Evolutionary conservation across 2,113 vertebrate species (phyloP).

Genomic region (Hemicordylus capensis): DNA sequence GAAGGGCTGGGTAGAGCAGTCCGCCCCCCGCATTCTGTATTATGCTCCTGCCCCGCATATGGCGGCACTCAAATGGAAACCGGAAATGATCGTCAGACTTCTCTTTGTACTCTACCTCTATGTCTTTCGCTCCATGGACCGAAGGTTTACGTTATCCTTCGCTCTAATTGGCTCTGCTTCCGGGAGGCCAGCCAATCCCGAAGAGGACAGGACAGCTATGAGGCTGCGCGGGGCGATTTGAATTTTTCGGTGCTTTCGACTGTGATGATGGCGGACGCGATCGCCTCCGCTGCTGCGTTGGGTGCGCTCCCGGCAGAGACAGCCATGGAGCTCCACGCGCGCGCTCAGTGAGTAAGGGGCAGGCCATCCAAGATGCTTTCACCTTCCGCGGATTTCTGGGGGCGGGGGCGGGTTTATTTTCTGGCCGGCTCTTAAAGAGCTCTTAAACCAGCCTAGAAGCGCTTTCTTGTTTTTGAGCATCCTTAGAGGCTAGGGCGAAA

Average conservation of each 20-base stretch:
- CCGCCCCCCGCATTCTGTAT: not conserved
- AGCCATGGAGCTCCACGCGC: not conserved
- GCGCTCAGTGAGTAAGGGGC: not conserved
- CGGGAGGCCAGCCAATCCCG: not conserved
- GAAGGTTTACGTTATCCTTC: too few species aligned
- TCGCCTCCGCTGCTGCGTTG: not conserved
- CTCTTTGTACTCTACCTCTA: too few species aligned
- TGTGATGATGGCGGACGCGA: not conserved
- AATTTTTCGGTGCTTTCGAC: not conserved
- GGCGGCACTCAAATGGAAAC: not conserved
- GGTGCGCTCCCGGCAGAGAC: not conserved
- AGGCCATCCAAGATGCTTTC: not conserved
- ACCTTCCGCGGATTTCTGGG: not conserved
- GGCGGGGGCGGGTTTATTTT: too few species aligned
- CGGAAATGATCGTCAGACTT: not conserved
- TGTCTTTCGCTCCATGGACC: too few species aligned
- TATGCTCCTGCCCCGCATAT: not conserved
- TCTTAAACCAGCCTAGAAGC: not conserved
- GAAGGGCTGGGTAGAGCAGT: too few species aligned
- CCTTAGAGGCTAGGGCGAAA: not conserved
- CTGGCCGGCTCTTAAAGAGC: not conserved
- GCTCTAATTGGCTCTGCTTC: not conserved
- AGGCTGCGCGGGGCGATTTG: slow-evolving; percentile 14
- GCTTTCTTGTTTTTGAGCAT: not conserved
- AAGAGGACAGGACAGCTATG: not conserved